phyloP scores from a whole-genome alignment of 2,888 invertebrate species.

The Alloscopus bannaensis region DNA sequence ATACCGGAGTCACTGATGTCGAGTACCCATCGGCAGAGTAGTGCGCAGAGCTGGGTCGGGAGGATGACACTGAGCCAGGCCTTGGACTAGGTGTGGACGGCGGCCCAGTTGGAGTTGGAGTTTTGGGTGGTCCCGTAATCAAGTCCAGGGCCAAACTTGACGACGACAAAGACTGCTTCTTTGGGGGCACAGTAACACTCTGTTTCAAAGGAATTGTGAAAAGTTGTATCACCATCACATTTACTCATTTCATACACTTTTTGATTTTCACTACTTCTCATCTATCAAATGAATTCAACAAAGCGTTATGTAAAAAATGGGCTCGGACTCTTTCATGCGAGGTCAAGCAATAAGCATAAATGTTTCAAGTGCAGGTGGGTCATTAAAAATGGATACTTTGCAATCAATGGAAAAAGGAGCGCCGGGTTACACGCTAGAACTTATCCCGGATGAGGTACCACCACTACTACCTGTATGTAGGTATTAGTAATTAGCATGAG shows the following conservation, averaged over 20 bases:
- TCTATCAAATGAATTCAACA: no score
- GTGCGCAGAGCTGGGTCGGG: conserved; percentile 68
- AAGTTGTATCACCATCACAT: neutral
- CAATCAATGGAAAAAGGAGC: neutral
- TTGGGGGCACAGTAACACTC: conserved; percentile 63
- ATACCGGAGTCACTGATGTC: conserved; percentile 52
- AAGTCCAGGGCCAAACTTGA: conserved; percentile 51
- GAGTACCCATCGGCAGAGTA: conserved; percentile 53
- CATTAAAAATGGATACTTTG: neutral
- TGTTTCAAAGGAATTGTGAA: conserved; percentile 9
- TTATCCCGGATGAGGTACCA: conserved; percentile 45
- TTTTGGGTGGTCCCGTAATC: conserved; percentile 68
- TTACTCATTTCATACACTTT: neutral
- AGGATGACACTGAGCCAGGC: conserved; percentile 65
- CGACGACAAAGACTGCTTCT: conserved; percentile 66
- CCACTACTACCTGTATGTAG: no score
- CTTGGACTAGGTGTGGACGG: conserved; percentile 71
- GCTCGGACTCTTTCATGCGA: no score
- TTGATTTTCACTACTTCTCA: neutral
- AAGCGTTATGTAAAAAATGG: no score
- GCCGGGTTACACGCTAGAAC: conserved; percentile 7
- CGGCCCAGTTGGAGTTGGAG: conserved; percentile 70
- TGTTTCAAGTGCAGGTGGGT: neutral
- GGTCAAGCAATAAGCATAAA: neutral
- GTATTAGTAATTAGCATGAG: no score